A percentile compares a stretch with the other conserved stretches of the same genome.
phyloP scores from a whole-genome alignment of 2,888 invertebrate species.

The Entomobrya proxima region DNA sequence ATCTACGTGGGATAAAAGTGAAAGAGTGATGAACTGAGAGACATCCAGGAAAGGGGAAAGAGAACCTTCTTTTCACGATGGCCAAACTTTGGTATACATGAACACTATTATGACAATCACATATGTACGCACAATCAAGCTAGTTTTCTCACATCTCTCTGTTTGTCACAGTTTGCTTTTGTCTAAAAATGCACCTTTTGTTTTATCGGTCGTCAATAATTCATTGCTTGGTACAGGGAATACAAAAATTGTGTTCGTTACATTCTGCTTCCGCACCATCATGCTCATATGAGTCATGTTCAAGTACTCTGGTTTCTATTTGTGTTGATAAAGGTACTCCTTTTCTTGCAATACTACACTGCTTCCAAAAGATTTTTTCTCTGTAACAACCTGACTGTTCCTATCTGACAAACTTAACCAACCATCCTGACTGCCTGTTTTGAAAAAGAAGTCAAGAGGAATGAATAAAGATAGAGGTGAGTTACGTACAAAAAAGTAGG shows the following conservation, averaged over 20 bases:
- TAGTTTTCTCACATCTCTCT: neutral
- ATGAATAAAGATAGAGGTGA: slow-evolving; percentile 56
- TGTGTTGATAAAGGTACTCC: slow-evolving; percentile 6
- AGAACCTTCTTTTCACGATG: neutral
- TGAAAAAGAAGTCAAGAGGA: slow-evolving; percentile 45
- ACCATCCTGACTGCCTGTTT: slow-evolving; percentile 41
- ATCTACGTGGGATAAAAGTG: slow-evolving; percentile 37
- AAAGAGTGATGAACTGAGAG: slow-evolving; percentile 40
- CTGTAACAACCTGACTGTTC: neutral
- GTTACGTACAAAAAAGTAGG: slow-evolving; percentile 25
- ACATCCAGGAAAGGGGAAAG: slow-evolving; percentile 10
- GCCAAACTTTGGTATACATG: neutral
- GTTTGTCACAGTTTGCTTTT: neutral
- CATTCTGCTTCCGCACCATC: slow-evolving; percentile 13
- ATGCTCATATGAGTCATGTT: no score
- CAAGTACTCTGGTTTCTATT: neutral
- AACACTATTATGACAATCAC: neutral
- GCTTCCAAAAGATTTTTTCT: neutral
- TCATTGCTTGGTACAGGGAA: slow-evolving; percentile 49
- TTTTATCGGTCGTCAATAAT: slow-evolving; percentile 54
- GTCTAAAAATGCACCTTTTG: slow-evolving; percentile 44
- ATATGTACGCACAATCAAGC: neutral
- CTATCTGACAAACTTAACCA: slow-evolving; percentile 12
- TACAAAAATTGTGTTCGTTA: slow-evolving; percentile 2
- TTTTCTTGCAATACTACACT: neutral